Evolutionary conservation across 2,113 vertebrate species (phyloP).

Genomic region (Antechinus flavipes): DNA sequence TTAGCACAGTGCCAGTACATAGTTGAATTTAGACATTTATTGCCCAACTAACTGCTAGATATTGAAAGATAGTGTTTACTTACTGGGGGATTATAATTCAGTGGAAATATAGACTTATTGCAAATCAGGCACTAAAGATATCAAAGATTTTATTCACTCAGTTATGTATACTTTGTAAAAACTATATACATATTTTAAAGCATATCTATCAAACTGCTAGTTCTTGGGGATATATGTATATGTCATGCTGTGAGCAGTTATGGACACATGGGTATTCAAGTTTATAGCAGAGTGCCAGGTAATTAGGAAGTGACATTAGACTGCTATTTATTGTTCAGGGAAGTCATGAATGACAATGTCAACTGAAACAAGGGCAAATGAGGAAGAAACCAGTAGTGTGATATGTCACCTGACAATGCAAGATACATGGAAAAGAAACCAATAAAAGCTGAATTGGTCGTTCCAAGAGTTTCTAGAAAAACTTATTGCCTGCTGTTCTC

Average conservation of each 20-base stretch:
- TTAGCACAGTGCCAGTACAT: background rate
- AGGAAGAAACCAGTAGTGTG: conserved; percentile 59
- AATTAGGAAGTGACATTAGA: conserved; percentile 84
- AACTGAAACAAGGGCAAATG: conserved; percentile 82
- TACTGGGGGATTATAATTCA: background rate
- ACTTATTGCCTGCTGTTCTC: conserved; percentile 73
- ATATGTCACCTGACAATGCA: conserved; percentile 55
- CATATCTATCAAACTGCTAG: background rate
- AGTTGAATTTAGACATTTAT: background rate
- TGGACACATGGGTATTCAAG: conserved; percentile 81
- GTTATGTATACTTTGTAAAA: background rate
- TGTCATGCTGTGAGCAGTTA: conserved; percentile 76
- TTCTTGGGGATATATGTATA: conserved; percentile 1
- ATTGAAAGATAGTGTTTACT: background rate
- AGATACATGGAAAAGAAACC: conserved; percentile 60
- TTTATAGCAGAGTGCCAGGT: conserved; percentile 80
- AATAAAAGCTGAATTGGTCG: conserved; percentile 44
- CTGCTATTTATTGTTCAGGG: conserved; percentile 78
- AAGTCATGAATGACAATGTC: conserved; percentile 83
- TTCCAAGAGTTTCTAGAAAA: conserved; percentile 63
- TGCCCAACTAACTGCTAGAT: background rate
- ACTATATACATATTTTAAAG: conserved; percentile 21
- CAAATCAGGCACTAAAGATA: conserved; percentile 53
- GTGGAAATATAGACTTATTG: background rate
- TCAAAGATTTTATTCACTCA: conserved; percentile 45